Base-by-base conservation (phyloP, 1,140 invertebrate genomes). In the Cydia amplana region DNA sequence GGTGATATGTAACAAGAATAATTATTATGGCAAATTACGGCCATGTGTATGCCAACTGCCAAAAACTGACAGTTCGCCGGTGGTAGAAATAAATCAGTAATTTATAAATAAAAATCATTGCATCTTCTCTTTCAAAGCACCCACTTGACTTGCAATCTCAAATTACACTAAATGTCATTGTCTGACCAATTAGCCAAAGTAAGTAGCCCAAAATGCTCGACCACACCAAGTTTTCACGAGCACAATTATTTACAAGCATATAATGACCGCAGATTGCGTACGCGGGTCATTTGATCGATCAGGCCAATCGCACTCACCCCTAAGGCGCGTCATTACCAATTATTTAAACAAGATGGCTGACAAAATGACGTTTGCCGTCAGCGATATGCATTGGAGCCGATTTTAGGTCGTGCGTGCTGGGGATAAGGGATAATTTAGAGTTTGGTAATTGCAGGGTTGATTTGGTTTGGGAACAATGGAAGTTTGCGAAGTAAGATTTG, bases 341-440 rank as follows among this genome's bases (percentile, higher is more conserved):
- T 82, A 82, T 80, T 80, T 78, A 80, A 82, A 82, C 81, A 82
- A 82, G 81, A 79, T 75, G 73, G 28, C 16, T 49, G 49, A 23
- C 55, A 20, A 23, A 60, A 23, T 60, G 20, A 18, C 32, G 65
- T 36, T 36, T 70, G 64, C 64, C 25, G 64, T 10, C 25, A 32
- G 25, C 64, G 28, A 25, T 25, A 32, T 67, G 64, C 16, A 32
- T 40, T 36, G 4, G 4, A 16, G 6, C 36, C 65, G 65, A 70
- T 12, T 70, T 40, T 70, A 7, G 7, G 55, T 60, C 55, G 55
- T 60, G 55, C 18, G 55, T 23, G 55, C 0, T 60, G 9, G 20
- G 20, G 55, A 60, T 70, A 36, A 70, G 65, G 64, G n/a, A 40
- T 36, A 9, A 40, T 70, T 40, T 40, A 1, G 18, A 18, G 36